Base-by-base conservation (phyloP, 2,888 invertebrate genomes). In the Euplagia quadripunctaria region DNA sequence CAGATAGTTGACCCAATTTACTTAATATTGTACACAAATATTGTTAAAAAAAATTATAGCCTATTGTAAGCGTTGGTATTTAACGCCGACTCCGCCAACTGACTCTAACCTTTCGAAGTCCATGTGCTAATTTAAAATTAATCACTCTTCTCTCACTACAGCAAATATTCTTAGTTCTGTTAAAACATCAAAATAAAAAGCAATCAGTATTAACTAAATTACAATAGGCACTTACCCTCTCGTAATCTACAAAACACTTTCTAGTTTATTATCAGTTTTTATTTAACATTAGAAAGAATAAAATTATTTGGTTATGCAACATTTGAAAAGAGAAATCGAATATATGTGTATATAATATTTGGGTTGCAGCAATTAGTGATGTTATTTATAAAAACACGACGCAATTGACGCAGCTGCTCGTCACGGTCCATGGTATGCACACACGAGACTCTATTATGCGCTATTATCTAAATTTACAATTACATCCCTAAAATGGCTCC, bases 401-500 rank as follows among this genome's bases (percentile, higher is more conserved):
- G 69, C 77, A 80, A 80, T 79, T 75, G 80, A 76, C 80, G 79
- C 81, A 82, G 85, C 74, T 70, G 80, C 73, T 77, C 71, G 82
- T 81, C 80, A 84, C 75, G 79, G 78, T 81, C 65, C 78, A 79
- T 68, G 79, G 71, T 77, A 74, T 78, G 81, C 80, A 77, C 86
- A 84, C 79, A 86, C 77, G 81, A 82, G 82, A 79, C 73, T 43
- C 74, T 76, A 85, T 87, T 87, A 82, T 87, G 73, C 74, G 78
- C 72, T 85, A 84, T 86, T 86, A 86, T 87, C 84, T 86, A 73
- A 73, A 78, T 79, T 84, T 82, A 81, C 82, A 81, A 86, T 87
- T 81, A 76, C 79, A 85, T 86, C 87, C 85, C 80, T 78, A 76
- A 78, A 82, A 81, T 82, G 79, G 72, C 78, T 80, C 43, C 46